Percentiles rank a stretch among this genome's conserved stretches.
phyloP scores from a whole-genome alignment of 2,888 invertebrate species.

The Tiliacea citrago region DNA sequence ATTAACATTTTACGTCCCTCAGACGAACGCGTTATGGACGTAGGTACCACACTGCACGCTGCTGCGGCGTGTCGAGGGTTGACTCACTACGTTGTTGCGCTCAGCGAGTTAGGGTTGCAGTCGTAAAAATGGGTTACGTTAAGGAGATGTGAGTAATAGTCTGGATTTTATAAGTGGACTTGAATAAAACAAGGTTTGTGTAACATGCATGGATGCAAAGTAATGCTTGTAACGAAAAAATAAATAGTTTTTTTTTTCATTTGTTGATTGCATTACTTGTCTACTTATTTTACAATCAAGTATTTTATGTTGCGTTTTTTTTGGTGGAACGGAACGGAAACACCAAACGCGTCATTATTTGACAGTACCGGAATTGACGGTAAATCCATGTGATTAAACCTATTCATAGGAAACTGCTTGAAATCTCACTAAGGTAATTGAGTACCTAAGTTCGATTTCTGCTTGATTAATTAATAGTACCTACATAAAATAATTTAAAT shows the following conservation, averaged over 20 bases:
- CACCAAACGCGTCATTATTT: not conserved
- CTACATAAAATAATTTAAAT: too few relatives aligned
- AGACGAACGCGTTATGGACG: constrained; percentile 33
- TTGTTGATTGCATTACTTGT: not conserved
- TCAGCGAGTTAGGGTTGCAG: constrained; percentile 16
- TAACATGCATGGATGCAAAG: not conserved
- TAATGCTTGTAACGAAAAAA: not conserved
- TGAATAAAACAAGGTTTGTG: not conserved
- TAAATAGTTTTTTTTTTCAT: not conserved
- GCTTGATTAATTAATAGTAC: not conserved
- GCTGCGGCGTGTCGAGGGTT: constrained; percentile 32
- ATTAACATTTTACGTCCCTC: constrained; percentile 63
- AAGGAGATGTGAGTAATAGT: constrained; percentile 2
- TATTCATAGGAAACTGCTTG: not conserved
- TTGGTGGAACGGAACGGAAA: not conserved
- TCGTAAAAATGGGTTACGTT: constrained; percentile 29
- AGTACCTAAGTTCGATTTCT: not conserved
- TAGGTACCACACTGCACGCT: not conserved
- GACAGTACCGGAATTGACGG: not conserved
- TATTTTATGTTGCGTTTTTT: too few relatives aligned
- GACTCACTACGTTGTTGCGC: constrained; percentile 40
- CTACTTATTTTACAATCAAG: too few relatives aligned
- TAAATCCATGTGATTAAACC: not conserved
- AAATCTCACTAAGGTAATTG: not conserved
- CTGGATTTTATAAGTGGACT: constrained; percentile 5